Conservation (phyloP, 2,888 invertebrate genomes). For the Zhengitettix transpicula region DNA sequence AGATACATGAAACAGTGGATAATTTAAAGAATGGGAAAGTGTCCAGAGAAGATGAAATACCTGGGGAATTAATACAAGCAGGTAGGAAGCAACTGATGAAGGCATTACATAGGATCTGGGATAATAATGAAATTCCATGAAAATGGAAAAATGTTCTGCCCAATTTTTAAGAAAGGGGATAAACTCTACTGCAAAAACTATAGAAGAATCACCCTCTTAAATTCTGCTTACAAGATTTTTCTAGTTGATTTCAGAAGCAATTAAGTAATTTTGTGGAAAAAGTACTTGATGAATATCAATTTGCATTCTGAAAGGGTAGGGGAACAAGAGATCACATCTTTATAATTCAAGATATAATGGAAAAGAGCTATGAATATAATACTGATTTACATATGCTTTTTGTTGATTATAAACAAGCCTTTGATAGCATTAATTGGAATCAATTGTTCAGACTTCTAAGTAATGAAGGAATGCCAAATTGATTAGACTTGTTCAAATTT, state of each 20-base stretch:
- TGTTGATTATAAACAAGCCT: slow-evolving; percentile 1
- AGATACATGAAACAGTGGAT: too few species aligned
- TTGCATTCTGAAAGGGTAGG: neutral
- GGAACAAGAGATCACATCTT: neutral
- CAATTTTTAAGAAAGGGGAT: too few species aligned
- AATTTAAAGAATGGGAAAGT: too few species aligned
- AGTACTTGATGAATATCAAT: neutral
- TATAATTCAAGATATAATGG: neutral
- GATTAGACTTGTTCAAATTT: too few species aligned
- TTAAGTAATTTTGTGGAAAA: neutral
- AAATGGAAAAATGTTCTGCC: too few species aligned
- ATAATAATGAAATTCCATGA: too few species aligned
- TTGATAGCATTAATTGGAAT: neutral
- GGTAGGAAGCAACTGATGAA: too few species aligned
- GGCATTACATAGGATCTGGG: too few species aligned
- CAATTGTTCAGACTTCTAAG: neutral
- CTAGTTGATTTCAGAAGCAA: neutral
- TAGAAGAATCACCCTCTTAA: neutral
- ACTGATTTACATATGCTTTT: slow-evolving; percentile 3
- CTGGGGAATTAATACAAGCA: too few species aligned
- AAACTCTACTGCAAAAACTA: neutral
- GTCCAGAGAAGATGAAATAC: too few species aligned
- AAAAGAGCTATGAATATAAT: slow-evolving; percentile 1
- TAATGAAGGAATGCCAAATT: too few species aligned
- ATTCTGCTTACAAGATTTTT: neutral